Conservation (phyloP, 2,888 invertebrate genomes). For the Mimumesa dahlbomi region DNA sequence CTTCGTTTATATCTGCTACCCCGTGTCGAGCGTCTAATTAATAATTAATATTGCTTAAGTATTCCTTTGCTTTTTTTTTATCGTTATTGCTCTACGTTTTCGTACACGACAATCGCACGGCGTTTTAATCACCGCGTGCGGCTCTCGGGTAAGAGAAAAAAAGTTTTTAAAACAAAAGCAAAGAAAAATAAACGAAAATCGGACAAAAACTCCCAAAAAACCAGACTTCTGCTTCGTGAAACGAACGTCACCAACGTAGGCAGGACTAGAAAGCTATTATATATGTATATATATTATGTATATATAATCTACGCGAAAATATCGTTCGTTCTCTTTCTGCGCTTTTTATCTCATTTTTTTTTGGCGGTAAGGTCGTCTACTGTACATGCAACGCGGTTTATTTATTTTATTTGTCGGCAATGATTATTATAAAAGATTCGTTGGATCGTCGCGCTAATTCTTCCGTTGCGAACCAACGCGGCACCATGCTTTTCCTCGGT, state of each 20-base stretch:
- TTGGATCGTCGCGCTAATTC: constrained; percentile 34
- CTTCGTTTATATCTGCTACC: constrained; percentile 8
- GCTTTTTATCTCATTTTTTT: constrained; percentile 21
- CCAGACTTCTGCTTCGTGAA: background rate
- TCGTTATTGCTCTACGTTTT: constrained; percentile 72
- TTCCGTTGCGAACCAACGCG: constrained; percentile 6
- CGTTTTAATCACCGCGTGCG: background rate
- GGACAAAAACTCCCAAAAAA: background rate
- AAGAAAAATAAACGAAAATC: background rate
- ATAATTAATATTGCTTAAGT: constrained; percentile 68
- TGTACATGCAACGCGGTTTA: constrained; percentile 67
- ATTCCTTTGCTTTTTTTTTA: too few species aligned
- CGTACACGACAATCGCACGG: constrained; percentile 19
- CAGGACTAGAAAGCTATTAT: constrained; percentile 8
- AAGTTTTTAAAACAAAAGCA: too few species aligned
- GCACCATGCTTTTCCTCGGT: constrained; percentile 27
- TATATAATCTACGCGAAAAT: constrained; percentile 36
- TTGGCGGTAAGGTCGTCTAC: constrained; percentile 53
- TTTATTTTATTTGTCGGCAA: constrained; percentile 64
- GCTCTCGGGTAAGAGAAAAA: background rate
- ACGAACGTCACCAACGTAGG: constrained; percentile 13
- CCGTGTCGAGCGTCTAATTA: constrained; percentile 19
- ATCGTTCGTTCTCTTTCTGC: constrained; percentile 23
- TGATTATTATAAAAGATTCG: constrained; percentile 69
- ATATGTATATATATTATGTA: too few species aligned